Conservation (phyloP, 2,888 invertebrate species). For the Dynastes tityus region DNA sequence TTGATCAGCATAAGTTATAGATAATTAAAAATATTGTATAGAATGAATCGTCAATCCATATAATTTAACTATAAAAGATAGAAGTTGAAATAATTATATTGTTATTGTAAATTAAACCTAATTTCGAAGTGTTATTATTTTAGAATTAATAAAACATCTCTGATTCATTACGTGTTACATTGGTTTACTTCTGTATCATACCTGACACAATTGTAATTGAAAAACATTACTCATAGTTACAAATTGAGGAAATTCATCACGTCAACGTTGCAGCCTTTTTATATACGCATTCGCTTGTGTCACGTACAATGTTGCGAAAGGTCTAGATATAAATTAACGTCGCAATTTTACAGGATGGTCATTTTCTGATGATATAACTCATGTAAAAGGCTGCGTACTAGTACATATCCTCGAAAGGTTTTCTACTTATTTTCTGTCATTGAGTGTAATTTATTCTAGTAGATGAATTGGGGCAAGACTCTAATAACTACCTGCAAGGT, state of each 20-base stretch:
- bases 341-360: neutral
- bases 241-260: slow-evolving; percentile 1
- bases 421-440: too few species aligned
- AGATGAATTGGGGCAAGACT: too few species aligned
- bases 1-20: too few species aligned
- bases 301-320: neutral
- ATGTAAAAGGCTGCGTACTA: neutral
- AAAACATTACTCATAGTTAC: neutral
- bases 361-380: neutral
- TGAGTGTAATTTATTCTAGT: too few species aligned
- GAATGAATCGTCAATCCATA: too few species aligned
- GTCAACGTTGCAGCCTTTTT: neutral
- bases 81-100: too few species aligned
- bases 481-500: too few species aligned
- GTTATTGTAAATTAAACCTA: too few species aligned
- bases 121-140: neutral
- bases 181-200: neutral
- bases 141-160: neutral
- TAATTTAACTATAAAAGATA: too few species aligned
- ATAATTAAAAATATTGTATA: too few species aligned
- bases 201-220: neutral
- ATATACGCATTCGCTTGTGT: neutral
- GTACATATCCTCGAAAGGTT: too few species aligned
- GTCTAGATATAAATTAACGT: slow-evolving; percentile 8
- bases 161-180: neutral